phyloP scores from a whole-genome alignment of 2,888 invertebrate genomes.

The Doris montereyensis region DNA sequence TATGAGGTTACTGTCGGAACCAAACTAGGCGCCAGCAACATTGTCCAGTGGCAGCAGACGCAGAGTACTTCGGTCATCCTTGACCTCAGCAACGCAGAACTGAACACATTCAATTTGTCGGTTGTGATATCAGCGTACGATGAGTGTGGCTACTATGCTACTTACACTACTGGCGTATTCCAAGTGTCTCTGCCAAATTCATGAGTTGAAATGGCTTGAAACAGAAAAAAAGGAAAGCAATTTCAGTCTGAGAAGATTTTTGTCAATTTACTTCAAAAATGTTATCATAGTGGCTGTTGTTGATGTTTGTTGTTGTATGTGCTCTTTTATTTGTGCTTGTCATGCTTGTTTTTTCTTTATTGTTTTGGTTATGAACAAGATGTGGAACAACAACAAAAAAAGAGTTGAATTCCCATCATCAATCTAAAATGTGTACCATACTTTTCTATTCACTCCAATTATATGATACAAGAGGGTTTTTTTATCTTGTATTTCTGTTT shows the following conservation, averaged over 20 bases:
- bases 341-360: neutral
- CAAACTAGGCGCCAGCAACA: constrained; percentile 31
- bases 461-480: too few species aligned
- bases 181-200: neutral
- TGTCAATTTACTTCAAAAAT: too few species aligned
- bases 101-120: constrained; percentile 21
- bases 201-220: too few species aligned
- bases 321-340: neutral
- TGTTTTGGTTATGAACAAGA: too few species aligned
- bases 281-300: neutral
- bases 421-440: too few species aligned
- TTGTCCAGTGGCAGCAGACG: constrained; percentile 32
- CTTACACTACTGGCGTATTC: constrained; percentile 13
- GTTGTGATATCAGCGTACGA: constrained; percentile 33
- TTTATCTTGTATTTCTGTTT: too few species aligned
- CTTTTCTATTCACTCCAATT: too few species aligned
- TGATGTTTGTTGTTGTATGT: neutral
- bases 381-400: too few species aligned
- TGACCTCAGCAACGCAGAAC: constrained; percentile 14
- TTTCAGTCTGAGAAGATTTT: too few species aligned
- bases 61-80: neutral
- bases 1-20: constrained; percentile 35
- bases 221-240: too few species aligned
- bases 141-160: constrained; percentile 23
- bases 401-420: too few species aligned